Percentiles rank a stretch among this genome's conserved stretches.
Conservation (phyloP, 2,113 vertebrate species). For the Clarias magur region DNA sequence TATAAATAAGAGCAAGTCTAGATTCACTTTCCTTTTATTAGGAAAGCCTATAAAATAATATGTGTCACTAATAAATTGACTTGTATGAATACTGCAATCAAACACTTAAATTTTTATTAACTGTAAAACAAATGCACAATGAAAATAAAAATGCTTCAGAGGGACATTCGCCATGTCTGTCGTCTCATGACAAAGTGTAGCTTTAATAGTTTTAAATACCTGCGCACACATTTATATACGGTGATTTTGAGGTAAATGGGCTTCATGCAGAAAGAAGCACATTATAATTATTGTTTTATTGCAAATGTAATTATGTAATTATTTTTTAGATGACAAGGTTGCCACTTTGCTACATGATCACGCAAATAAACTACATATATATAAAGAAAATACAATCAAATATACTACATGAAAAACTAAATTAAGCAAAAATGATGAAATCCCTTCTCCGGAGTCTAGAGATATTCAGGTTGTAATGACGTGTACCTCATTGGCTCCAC, state of each 20-base stretch:
- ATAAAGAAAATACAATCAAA: not conserved
- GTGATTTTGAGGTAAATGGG: not conserved
- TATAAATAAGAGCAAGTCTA: not conserved
- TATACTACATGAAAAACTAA: not conserved
- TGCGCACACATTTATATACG: not conserved
- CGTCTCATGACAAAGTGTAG: not conserved
- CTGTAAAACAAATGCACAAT: not conserved
- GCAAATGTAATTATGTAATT: not conserved
- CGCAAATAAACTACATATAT: not conserved
- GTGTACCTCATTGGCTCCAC: slow-evolving; percentile 93
- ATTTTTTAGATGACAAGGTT: not conserved
- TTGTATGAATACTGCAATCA: not conserved
- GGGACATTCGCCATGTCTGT: not conserved
- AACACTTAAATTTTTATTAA: not conserved
- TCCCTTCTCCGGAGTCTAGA: not conserved
- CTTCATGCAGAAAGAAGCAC: not conserved
- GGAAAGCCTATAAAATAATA: not conserved
- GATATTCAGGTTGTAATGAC: no score
- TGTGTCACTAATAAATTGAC: not conserved
- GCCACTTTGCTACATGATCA: not conserved
- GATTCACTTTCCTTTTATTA: not conserved
- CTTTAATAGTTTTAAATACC: not conserved
- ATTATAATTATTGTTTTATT: not conserved
- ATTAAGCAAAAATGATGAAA: not conserved
- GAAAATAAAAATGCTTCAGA: not conserved